Evolutionary conservation across 2,113 vertebrate species (phyloP).

Genomic region (Mus pahari): DNA sequence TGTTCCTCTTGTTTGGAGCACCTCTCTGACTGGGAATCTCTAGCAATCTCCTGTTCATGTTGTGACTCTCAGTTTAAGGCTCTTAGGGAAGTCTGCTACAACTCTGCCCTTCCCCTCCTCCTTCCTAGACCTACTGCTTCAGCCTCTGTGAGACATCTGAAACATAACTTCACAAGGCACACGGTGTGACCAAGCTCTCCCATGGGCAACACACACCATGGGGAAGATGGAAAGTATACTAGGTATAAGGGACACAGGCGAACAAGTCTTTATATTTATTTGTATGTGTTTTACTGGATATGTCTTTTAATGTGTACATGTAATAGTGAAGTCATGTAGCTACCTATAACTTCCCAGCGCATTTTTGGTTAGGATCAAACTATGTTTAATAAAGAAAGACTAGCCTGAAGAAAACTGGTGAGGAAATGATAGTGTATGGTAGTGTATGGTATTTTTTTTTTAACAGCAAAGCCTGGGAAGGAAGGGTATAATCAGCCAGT

Average conservation of each 20-base stretch:
- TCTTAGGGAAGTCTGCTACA: not conserved
- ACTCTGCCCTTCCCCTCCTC: not conserved
- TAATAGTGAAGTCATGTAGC: not conserved
- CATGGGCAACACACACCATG: accelerated
- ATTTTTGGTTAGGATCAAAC: not conserved
- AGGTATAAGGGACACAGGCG: too few relatives aligned
- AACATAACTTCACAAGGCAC: too few relatives aligned
- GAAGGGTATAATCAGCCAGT: not conserved
- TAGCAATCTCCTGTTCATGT: not conserved
- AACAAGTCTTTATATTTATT: not conserved
- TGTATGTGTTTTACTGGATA: not conserved
- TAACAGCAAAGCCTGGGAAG: not conserved
- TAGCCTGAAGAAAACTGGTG: not conserved
- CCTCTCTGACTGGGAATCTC: not conserved
- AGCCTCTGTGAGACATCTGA: not conserved
- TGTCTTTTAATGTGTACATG: not conserved
- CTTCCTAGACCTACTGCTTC: not conserved
- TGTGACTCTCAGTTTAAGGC: conserved; percentile 3
- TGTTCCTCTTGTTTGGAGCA: not conserved
- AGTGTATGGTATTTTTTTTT: too few relatives aligned
- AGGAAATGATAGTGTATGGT: not conserved
- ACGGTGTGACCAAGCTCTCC: too few relatives aligned
- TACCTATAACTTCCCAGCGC: not conserved
- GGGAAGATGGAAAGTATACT: not conserved
- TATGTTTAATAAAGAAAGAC: not conserved